Evolutionary conservation across 2,113 vertebrate genomes (phyloP), one percentile per base, ranked within the genome.

Genomic region (Thamnaconus septentrionalis): DNA sequence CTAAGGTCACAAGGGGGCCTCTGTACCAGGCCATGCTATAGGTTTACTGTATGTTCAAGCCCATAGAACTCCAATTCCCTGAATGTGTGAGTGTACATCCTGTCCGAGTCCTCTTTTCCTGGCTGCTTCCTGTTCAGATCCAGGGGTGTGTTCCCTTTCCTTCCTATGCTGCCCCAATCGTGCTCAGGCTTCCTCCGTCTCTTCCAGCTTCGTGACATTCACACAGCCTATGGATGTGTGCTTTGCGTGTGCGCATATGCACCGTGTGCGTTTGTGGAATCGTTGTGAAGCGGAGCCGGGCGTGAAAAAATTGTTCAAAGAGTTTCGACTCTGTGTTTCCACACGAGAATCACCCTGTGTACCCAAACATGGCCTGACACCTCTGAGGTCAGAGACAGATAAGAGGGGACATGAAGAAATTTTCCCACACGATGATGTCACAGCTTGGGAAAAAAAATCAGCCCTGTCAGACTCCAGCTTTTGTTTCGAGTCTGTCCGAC

Each of bases 131-230:
- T 79, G 74, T 84, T 89, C 86, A 78, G 76, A 84, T 81, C 69
- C 69, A 88, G 84, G 82, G 87, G 87, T 84, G 89, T 88, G 86
- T 85, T 86, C 80, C 72, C 51, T 57, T 78, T 84, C 82, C 86
- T 88, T 88, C 87, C 87, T 81, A 61, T 7, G 1, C 69, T 67
- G 70, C 79, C 69, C 71, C 57, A 79, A 85, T 84, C 86, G 76
- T 7, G 55, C 63, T 79, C 81, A 80, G 77, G 78, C 86, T 90
- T 90, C 86, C 84, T 84, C 54, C 59, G 62, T 59, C 62, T 78
- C 77, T 84, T 75, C 79, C 76, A 81, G 11, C 69, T 57, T 59
- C 12, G 52, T 74, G 51, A 71, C 18, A 31, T 31, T 31, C 18
- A 31, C 18, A 31, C 18, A 67, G 50, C 45, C 42, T 45, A 66